Percentiles rank a stretch among this genome's conserved stretches.
These are phyloP conservation scores for Tachina lurida DNA, from an alignment of 2,888 invertebrate species.

Conservation along the genomic window DNA sequence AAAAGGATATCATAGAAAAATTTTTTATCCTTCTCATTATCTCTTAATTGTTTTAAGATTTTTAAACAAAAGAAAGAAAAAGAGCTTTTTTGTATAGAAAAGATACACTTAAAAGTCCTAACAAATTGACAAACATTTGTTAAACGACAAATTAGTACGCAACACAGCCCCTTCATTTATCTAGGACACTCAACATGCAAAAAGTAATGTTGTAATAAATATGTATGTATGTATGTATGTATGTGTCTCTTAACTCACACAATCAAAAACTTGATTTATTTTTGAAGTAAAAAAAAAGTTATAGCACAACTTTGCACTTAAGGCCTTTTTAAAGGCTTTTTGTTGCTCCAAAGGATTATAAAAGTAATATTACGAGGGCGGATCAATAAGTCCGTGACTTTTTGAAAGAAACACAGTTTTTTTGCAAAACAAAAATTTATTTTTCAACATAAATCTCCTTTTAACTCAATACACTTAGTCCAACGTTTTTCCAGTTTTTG, in stretches of 20 bases:
- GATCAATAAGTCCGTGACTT: too few relatives aligned
- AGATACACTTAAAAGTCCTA: conserved; percentile 51
- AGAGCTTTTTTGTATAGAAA: conserved; percentile 54
- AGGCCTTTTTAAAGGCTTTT: too few relatives aligned
- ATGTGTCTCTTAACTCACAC: background rate
- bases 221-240: background rate
- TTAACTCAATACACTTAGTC: too few relatives aligned
- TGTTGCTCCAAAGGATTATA: too few relatives aligned
- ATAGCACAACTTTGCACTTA: too few relatives aligned
- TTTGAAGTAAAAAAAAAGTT: conserved; percentile 2
- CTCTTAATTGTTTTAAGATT: conserved; percentile 59
- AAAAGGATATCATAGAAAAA: conserved; percentile 26
- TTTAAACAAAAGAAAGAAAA: conserved; percentile 40
- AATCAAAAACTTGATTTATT: conserved; percentile 22
- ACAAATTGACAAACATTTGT: conserved; percentile 69
- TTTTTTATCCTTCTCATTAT: conserved; percentile 60
- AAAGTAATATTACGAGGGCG: too few relatives aligned
- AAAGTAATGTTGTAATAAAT: conserved; percentile 1
- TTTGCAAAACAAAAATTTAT: too few relatives aligned
- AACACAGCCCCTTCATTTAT: conserved; percentile 59
- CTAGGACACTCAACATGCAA: background rate
- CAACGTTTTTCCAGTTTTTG: too few relatives aligned
- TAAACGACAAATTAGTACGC: conserved; percentile 67
- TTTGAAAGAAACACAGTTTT: too few relatives aligned
- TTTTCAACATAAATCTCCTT: too few relatives aligned